A percentile compares a stretch with the other conserved stretches of the same genome.
Evolutionary conservation across 2,888 invertebrate genomes (phyloP).

Genomic region (Laspeyria flexula): DNA sequence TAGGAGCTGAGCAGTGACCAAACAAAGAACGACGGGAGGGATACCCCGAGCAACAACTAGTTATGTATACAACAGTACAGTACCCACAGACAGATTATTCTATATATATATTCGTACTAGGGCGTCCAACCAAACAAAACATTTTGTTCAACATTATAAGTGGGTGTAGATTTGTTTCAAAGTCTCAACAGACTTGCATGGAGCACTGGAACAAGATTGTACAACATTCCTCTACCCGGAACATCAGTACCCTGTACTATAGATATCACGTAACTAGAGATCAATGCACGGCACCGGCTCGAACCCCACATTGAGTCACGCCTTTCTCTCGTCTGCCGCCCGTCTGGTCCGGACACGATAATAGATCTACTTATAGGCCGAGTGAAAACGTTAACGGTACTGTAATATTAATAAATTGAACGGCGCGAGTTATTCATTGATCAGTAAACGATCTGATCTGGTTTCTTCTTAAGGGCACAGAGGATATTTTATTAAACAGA

Average conservation of each 20-base stretch:
- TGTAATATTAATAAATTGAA: neutral
- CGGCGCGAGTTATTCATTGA: neutral
- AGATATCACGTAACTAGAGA: slow-evolving; percentile 53
- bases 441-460: neutral
- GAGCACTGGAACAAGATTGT: neutral
- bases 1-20: no score
- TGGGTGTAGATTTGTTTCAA: no score
- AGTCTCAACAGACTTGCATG: no score
- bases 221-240: neutral
- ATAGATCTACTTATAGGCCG: slow-evolving; percentile 16
- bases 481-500: no score
- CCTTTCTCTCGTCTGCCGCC: slow-evolving; percentile 77
- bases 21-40: no score
- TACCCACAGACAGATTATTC: no score
- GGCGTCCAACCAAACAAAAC: no score
- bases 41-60: no score
- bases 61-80: no score
- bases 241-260: slow-evolving; percentile 20
- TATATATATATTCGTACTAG: no score
- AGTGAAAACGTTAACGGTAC: slow-evolving; percentile 3
- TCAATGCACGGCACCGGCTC: slow-evolving; percentile 43
- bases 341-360: slow-evolving; percentile 57
- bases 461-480: no score
- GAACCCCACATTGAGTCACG: slow-evolving; percentile 53
- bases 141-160: no score